These are phyloP conservation scores for Indicator indicator DNA, from an alignment of 2,113 vertebrate species.

Conservation along the genomic window DNA sequence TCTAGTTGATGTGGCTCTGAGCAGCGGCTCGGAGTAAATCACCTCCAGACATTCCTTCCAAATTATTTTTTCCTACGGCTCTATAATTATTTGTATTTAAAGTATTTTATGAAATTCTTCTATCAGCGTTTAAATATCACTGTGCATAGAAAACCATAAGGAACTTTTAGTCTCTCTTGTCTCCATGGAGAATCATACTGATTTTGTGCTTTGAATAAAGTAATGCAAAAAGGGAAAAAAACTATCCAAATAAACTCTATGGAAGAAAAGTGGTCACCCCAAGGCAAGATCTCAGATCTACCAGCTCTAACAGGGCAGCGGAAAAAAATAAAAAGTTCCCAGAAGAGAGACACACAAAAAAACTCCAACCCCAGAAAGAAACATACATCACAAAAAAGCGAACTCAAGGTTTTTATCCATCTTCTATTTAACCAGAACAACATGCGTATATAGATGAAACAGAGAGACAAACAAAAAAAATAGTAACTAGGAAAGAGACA, in stretches of 20 bases:
- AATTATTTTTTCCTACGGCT: background rate
- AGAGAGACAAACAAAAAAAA: background rate
- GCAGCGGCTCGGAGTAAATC: background rate
- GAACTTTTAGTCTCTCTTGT: background rate
- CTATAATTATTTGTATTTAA: background rate
- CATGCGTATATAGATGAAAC: background rate
- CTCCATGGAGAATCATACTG: background rate
- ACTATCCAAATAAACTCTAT: background rate
- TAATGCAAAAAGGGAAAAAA: background rate
- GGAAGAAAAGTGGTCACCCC: background rate
- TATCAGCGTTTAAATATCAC: background rate
- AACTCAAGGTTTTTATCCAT: background rate
- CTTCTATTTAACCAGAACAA: background rate
- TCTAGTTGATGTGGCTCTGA: background rate
- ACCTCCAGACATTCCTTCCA: background rate
- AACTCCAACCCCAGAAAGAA: background rate
- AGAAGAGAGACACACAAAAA: background rate
- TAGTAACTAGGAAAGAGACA: background rate
- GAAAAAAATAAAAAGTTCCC: background rate
- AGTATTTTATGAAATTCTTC: background rate
- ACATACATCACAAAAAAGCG: background rate
- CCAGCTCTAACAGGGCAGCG: background rate
- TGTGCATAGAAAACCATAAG: background rate
- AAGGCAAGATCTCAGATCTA: background rate
- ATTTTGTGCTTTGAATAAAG: background rate